Evolutionary conservation across 2,113 vertebrate genomes (phyloP).

Genomic region (Petrocephalus zakoni): DNA sequence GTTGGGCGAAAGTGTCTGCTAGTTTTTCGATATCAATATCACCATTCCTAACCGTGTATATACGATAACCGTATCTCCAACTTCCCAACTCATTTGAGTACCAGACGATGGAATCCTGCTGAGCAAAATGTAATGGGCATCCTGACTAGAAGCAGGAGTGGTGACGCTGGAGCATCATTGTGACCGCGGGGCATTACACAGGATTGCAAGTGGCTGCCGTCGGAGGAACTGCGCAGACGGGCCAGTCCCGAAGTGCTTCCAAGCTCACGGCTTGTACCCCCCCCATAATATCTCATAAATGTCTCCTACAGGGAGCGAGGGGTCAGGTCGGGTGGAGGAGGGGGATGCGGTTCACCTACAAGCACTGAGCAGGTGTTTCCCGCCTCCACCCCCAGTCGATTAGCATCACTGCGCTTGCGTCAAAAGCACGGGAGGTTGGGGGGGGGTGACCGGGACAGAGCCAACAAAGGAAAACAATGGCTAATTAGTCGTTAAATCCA

Average conservation of each 20-base stretch:
- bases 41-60: too few species aligned
- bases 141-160: conserved; percentile 67
- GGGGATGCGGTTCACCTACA: background rate
- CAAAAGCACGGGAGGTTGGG: background rate
- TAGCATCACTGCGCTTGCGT: background rate
- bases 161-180: background rate
- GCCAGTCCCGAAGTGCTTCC: background rate
- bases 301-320: conserved; percentile 13
- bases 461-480: conserved; percentile 24
- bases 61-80: too few species aligned
- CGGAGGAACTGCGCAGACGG: background rate
- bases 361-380: background rate
- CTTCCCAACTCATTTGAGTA: conserved; percentile 72
- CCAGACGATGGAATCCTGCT: conserved; percentile 64
- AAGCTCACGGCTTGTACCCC: background rate
- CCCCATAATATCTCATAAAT: background rate
- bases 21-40: conserved; percentile 66
- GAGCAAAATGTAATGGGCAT: conserved; percentile 68
- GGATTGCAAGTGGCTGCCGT: too few species aligned
- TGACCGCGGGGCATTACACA: background rate
- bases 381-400: background rate
- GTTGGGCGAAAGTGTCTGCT: conserved; percentile 47
- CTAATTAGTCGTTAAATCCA: conserved; percentile 32
- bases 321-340: conserved; percentile 5
- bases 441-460: background rate